Evolutionary conservation across 2,797 vertebrate species (phyloP), one percentile per base, ranked within the genome.

Genomic region (Rhinogobio ventralis): DNA sequence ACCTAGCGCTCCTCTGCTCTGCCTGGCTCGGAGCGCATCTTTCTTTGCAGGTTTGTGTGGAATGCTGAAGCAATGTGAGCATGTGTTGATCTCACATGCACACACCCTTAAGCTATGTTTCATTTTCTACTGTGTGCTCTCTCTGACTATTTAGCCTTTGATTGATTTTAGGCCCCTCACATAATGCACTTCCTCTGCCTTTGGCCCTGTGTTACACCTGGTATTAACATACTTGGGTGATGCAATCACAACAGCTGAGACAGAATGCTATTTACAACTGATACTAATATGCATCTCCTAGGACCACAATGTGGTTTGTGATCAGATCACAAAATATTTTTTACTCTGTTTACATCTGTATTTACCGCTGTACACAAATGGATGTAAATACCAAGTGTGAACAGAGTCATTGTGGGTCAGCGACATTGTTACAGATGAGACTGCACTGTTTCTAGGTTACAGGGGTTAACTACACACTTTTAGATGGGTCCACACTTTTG

Each of bases 1-100:
- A 94, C 93, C 90, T 90, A 95, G 73, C 10, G 46, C 55, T 68
- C 94, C 92, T 87, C 92, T 93, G 46, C 94, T 96, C 93, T 92
- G 91, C 89, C 95, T 96, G 92, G 95, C 94, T 92, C 95, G 93
- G 90, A 96, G 95, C 81, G 95, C 95, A 91, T 96, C 96, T 95
- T 96, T 96, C 94, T 96, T 96, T 94, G 94, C 95, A 96, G 95
- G 96, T 96, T 95, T 95, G 95, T 96, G 94, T 94, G 94, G 93
- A 95, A 95, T 95, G 93, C 92, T 86, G 92, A 90, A 89, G 87
- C 90, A 79, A 87, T 92, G 91, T 93, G 92, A 87, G 77, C 91
- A 89, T 67, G 66, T 68, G 62, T 77, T 77, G 73, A 39, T 30
- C 19, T 33, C 25, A 62, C 62, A 13, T 51, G 53, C 69, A 80